These are phyloP conservation scores for Bombyx huttoni DNA, from an alignment of 2,888 invertebrate species.

Conservation along the genomic window DNA sequence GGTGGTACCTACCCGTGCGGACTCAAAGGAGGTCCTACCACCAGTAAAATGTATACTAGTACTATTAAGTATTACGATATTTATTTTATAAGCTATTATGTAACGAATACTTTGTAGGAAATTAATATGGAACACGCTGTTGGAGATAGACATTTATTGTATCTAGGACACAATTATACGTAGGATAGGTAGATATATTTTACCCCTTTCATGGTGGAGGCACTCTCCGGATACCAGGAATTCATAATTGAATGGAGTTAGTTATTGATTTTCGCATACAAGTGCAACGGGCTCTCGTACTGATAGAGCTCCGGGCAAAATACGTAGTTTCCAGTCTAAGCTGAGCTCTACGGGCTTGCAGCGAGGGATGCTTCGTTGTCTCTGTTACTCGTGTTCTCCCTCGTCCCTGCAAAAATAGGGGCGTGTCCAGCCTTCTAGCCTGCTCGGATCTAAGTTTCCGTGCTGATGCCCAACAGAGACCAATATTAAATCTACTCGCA, in stretches of 20 bases:
- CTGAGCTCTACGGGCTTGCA: not conserved
- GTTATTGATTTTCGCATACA: not conserved
- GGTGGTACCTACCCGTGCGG: no score
- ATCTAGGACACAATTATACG: no score
- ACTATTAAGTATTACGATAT: no score
- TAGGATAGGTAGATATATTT: no score
- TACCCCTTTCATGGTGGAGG: not conserved
- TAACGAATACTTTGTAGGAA: no score
- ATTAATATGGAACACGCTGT: no score
- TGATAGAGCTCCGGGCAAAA: not conserved
- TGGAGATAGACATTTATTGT: no score
- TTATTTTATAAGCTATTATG: no score
- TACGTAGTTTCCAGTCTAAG: not conserved
- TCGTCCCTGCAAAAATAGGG: not conserved
- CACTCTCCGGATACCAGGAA: not conserved
- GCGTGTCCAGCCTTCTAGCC: not conserved
- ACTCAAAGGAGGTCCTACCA: no score
- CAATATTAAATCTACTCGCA: not conserved
- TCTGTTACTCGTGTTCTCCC: not conserved
- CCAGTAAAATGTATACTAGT: no score
- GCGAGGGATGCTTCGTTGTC: not conserved
- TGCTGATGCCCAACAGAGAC: not conserved
- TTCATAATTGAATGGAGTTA: not conserved
- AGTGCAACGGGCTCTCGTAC: not conserved
- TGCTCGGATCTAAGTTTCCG: not conserved